Conservation (phyloP, 1,140 invertebrate genomes). For the Drosophila burlai region DNA sequence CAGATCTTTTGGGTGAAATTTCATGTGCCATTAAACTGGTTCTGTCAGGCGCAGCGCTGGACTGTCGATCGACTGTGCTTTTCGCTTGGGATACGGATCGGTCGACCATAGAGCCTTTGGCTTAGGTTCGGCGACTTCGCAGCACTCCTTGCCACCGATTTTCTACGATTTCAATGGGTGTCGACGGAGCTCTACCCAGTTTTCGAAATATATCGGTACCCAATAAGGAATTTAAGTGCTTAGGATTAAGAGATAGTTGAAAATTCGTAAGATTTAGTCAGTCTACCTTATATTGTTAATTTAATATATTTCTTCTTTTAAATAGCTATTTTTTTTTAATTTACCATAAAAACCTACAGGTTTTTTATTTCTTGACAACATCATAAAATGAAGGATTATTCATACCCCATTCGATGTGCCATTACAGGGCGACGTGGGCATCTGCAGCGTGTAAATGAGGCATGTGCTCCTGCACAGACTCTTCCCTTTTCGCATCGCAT, state of each 20-base stretch:
- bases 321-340: no score
- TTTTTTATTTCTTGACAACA: background rate
- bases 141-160: constrained; percentile 19
- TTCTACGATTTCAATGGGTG: background rate
- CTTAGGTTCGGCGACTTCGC: constrained; percentile 8
- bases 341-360: background rate
- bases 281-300: background rate
- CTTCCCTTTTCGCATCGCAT: constrained; percentile 20
- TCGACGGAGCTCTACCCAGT: background rate
- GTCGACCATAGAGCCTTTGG: constrained; percentile 9
- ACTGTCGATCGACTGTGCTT: constrained; percentile 36
- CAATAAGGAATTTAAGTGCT: no score
- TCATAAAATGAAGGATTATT: background rate
- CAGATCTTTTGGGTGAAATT: constrained; percentile 78
- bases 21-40: constrained; percentile 82
- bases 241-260: background rate
- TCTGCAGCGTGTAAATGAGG: constrained; percentile 63
- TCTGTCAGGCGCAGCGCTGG: constrained; percentile 53
- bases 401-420: background rate
- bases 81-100: constrained; percentile 5
- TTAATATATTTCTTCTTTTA: no score
- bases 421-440: background rate
- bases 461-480: constrained; percentile 38
- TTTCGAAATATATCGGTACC: rapidly evolving
- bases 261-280: background rate